Evolutionary conservation across 2,797 vertebrate genomes (phyloP), one percentile per base, ranked within the genome.

Genomic region (Gouania willdenowi): DNA sequence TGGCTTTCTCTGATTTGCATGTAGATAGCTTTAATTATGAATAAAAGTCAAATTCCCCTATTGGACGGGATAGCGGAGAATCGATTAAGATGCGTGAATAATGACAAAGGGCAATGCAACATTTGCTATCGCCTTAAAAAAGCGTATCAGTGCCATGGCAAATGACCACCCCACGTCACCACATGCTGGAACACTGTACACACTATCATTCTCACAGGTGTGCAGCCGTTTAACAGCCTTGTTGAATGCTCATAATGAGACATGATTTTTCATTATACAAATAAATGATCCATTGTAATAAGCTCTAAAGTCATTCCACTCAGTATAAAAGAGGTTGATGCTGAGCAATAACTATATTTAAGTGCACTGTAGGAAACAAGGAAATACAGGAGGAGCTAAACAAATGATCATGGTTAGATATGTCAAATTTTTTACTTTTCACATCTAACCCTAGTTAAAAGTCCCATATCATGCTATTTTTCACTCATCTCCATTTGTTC

Each of bases 11-110:
- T 84, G 76, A 90, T 89, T 91, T 89, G 86, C 89, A 89, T 89
- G 75, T 86, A 87, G 81, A 90, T 89, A 86, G 81, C 84, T 89
- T 88, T 90, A 91, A 90, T 90, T 88, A 88, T 77, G 79, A 83
- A 69, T 85, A 87, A 87, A 85, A 85, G 82, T 87, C 88, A 88
- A 85, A 81, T 82, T 75, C 81, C 66, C 57, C 57, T 27, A 77
- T 81, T 86, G 82, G 81, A 84, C 76, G 66, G 71, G 63, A 82
- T 75, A 65, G 80, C 70, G 83, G 81, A 69, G 74, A 88, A 89
- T 90, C 86, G 77, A 87, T 87, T 88, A 81, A 72, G 59, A 75
- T 64, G 81, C 79, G 74, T 87, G 86, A 71, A 89, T 84, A 87
- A 89, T 85, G 71, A 80, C 80, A 80, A 75, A 88, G 82, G 81